Evolutionary conservation across 2,113 vertebrate genomes (phyloP).

Genomic region (Leptobrachium ailaonicum): DNA sequence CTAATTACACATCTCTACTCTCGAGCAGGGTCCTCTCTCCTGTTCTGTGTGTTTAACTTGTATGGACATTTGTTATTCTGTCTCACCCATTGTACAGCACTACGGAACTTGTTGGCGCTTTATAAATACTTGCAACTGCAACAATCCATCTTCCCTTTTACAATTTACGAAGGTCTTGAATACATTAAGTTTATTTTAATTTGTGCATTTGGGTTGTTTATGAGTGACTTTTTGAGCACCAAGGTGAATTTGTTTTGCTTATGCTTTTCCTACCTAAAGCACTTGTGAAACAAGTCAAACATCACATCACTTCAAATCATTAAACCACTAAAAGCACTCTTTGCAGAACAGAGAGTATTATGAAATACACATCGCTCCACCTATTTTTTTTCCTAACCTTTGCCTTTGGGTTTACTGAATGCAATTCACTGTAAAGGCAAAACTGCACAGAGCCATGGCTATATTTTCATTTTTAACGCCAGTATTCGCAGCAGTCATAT

Average conservation of each 20-base stretch:
- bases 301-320: background rate
- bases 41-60: too few relatives aligned
- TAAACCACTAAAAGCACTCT: slow-evolving; percentile 10
- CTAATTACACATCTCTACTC: too few relatives aligned
- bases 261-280: background rate
- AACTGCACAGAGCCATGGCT: slow-evolving; percentile 62
- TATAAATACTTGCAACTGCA: too few relatives aligned
- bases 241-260: background rate
- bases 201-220: too few relatives aligned
- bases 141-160: too few relatives aligned
- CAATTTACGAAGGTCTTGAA: too few relatives aligned
- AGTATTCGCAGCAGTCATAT: slow-evolving; percentile 74
- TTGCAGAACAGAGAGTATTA: slow-evolving; percentile 6
- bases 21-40: too few relatives aligned
- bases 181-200: too few relatives aligned
- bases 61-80: too few relatives aligned
- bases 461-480: slow-evolving; percentile 77
- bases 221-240: too few relatives aligned
- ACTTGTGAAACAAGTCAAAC: background rate
- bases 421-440: background rate
- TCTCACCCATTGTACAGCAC: too few relatives aligned
- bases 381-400: background rate
- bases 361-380: slow-evolving; percentile 9
- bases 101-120: too few relatives aligned
- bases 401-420: background rate